phyloP scores from a whole-genome alignment of 2,888 invertebrate species.

The Rapana venosa region DNA sequence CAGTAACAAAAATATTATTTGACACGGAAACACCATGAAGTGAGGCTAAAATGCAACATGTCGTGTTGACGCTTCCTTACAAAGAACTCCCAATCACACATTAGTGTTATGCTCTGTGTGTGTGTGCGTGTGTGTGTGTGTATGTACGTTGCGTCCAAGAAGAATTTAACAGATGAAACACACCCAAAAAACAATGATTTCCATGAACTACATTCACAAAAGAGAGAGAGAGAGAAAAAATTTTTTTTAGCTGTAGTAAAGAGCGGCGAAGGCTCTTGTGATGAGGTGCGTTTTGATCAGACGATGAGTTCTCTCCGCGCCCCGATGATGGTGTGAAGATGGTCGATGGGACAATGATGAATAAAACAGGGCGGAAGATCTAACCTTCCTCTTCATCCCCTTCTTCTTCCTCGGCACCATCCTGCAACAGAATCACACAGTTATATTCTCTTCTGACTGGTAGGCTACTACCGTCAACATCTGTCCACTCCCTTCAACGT shows the following conservation, averaged over 20 bases:
- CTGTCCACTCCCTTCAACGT: background rate
- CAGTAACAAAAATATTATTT: conserved; percentile 6
- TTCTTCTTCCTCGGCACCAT: conserved; percentile 11
- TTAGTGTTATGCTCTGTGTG: background rate
- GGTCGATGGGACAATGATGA: background rate
- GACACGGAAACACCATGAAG: background rate
- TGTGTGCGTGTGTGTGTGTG: background rate
- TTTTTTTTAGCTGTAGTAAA: background rate
- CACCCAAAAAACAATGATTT: background rate
- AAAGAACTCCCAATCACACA: background rate
- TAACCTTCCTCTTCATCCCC: conserved; percentile 18
- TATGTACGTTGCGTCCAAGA: background rate
- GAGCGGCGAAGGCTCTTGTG: background rate
- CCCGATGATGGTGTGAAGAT: background rate
- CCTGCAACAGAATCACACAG: background rate
- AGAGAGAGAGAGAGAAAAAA: background rate
- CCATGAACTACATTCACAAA: background rate
- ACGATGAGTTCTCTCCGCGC: background rate
- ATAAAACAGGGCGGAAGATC: background rate
- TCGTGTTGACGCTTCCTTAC: background rate
- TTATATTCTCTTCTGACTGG: too few relatives aligned
- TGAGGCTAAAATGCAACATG: background rate
- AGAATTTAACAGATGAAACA: background rate
- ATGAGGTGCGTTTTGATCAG: background rate
- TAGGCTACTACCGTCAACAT: background rate